Evolutionary conservation across 2,888 invertebrate species (phyloP), one percentile per base, ranked within the genome.

Genomic region (Isotomurus palustris): DNA sequence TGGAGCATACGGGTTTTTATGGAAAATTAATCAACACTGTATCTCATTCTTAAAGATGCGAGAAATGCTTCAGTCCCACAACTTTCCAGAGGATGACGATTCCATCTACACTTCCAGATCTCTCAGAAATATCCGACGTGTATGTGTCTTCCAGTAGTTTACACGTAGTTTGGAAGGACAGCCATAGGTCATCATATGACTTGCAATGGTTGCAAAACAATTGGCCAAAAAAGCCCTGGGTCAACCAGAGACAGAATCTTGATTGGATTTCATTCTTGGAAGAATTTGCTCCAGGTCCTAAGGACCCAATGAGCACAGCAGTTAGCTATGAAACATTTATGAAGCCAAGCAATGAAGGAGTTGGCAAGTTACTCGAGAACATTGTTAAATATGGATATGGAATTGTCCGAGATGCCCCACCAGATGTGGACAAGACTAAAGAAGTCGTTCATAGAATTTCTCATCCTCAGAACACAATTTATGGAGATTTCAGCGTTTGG

Each of bases 401-500:
- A 21, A 55, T 68, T 51, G 64, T 70, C 24, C 56, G 60, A 2
- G 58, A 82, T 80, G 81, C 82, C 4, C 77, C 77, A 2, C 73
- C 77, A 36, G 76, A 77, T 10, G 49, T 77, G 1, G 77, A 78
- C 64, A 80, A 76, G 1, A 84, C 84, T 1, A 79, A 81, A 67
- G 66, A 71, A 43, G 79, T 81, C 3, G 78, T 82, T 58, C 74
- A 76, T 43, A 78, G 79, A 10, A 72, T 88, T 1, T 83, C 84
- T 24, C 83, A 83, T 0, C 77, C 84, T 0, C 83, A 85, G 73
- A 80, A 81, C 60, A 87, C 88, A 0, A 74, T 87, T 51, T 90
- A 84, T 72, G 89, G 88, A 3, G 83, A 83, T 35, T 53, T 64
- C 81, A 88, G 85, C 83, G 78, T 79, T 36, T 82, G 87, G 69